Base-by-base conservation (phyloP, 1,140 invertebrate genomes). In the Trichonephila inaurata region DNA sequence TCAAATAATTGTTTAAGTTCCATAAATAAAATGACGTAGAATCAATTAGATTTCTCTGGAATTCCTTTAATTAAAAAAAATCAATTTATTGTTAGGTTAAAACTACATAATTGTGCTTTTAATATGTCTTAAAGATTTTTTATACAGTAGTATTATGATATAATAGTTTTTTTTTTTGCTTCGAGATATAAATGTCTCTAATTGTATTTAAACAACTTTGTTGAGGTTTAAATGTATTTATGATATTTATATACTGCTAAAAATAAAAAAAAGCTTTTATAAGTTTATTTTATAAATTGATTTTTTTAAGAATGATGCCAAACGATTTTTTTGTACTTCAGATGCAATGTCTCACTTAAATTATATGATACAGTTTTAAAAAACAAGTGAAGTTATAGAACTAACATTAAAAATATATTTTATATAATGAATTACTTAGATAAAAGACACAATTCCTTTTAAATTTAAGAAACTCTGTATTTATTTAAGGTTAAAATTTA, bases 51-150 rank as follows among this genome's bases (percentile, higher is more conserved):
- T 66, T 66, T 12, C 21, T 18, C 21, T 21, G 21, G 64, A 66
- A 66, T 66, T 66, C 21, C 64, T 66, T n/a, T 66, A 10, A 64
- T 64, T 64, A 64, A 66, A 66, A 66, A 66, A n/a, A 66, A n/a
- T 66, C n/a, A 24, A 24, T 12, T 51, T 5, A 66, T 66, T 10
- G 64, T 6, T 2, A 10, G 5, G 3, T 21, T 10, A 66, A 66
- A 66, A 66, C 24, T 66, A 19, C 1, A n/a, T n/a, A 66, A 66
- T 66, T 66, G 10, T 8, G 6, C 64, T 18, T 66, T 66, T 66
- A n/a, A 66, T 66, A n/a, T 21, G 64, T 66, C 24, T 66, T n/a
- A 8, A 66, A 21, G 64, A 3, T 66, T 66, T 66, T 66, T 66
- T 21, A 66, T 66, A 19, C 19, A 66, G n/a, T n/a, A 24, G 1